Base-by-base conservation (phyloP, 2,113 vertebrate species). In the Saimiri boliviensis region DNA sequence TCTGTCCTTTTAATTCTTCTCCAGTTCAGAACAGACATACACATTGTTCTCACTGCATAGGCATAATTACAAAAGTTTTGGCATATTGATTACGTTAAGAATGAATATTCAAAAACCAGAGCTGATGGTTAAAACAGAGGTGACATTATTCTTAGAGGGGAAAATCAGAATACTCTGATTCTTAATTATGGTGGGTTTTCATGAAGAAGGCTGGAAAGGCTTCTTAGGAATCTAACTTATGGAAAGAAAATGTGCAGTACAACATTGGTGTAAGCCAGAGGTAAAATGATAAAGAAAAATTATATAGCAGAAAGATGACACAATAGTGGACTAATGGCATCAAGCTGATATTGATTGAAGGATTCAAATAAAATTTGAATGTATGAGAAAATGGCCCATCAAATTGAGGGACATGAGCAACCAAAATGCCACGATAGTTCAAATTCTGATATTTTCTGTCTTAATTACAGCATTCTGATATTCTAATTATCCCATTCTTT, bases 31-130 rank as follows among this genome's bases (percentile, higher is more conserved):
- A 45, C 49, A 93, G 80, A 84, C 37, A 45, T 40, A 35, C 14
- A 35, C 54, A 81, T 85, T 74, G 81, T 94, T 95, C 81, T 95
- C 74, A 54, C 21, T 49, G 37, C 23, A 49, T 63, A 13, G 30
- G 32, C 66, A 77, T 86, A 92, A 95, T 92, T 89, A 70, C 0
- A 14, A 70, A 93, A 68, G 37, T 77, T 79, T 84, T 74, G 56
- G 80, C 66, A 54, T 71, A 77, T 89, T 95, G 56, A 54, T 37
- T 71, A 79, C 19, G 87, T 42, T 77, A 68, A 95, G 70, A 96
- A 81, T 70, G 63, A 93, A 89, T 71, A 86, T 70, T 94, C 23
- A 76, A 95, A 97, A 89, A 32, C n/a, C 42, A 81, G 86, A 94
- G 17, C 21, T 81, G 74, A 83, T 84, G 35, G 63, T 35, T 94